Evolutionary conservation across 2,113 vertebrate genomes (phyloP).

Genomic region (Cisticola juncidis): DNA sequence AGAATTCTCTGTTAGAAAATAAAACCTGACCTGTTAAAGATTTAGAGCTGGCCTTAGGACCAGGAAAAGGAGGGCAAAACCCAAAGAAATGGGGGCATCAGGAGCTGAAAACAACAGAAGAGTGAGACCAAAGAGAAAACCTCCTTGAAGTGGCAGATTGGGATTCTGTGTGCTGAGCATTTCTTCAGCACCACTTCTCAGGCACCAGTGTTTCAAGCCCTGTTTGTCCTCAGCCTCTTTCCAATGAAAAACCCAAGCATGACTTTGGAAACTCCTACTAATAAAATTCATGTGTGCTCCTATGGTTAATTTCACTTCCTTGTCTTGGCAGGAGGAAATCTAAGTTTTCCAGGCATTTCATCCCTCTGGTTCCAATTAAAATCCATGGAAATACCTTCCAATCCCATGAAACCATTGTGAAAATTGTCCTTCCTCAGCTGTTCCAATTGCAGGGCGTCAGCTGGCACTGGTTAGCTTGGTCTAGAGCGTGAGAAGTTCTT

Average conservation of each 20-base stretch:
- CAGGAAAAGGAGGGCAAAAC: neutral
- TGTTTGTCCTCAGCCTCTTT: neutral
- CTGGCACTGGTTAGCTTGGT: neutral
- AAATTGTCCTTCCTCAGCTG: neutral
- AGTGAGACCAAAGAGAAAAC: neutral
- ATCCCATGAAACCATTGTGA: neutral
- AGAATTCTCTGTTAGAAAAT: neutral
- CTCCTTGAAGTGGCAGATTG: neutral
- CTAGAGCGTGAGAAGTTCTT: neutral
- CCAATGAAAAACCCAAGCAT: neutral
- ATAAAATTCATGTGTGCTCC: neutral
- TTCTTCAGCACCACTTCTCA: neutral
- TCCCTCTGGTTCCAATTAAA: neutral
- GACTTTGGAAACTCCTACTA: neutral
- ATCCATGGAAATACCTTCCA: neutral
- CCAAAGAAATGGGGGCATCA: neutral
- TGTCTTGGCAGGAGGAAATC: neutral
- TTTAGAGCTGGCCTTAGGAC: neutral
- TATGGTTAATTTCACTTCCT: neutral
- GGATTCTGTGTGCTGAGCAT: neutral
- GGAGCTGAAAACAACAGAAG: neutral
- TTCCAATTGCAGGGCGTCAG: neutral
- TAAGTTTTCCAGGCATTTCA: neutral
- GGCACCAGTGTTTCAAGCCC: neutral
- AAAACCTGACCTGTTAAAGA: neutral